A percentile compares a stretch with the other conserved stretches of the same genome.
Evolutionary conservation across 1,140 invertebrate genomes (phyloP).

Genomic region (Drosophila nannoptera): DNA sequence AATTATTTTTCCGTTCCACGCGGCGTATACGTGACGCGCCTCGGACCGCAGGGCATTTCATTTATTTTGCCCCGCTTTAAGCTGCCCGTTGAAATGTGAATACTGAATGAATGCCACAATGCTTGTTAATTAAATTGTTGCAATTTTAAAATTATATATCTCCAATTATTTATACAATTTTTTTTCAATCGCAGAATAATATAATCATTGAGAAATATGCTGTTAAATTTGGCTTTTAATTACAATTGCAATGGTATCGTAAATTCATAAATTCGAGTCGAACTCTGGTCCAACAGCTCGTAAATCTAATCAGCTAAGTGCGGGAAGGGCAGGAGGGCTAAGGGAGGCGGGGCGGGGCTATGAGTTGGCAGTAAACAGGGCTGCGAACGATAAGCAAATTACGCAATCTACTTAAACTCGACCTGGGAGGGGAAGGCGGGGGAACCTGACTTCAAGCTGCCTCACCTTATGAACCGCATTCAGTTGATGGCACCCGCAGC

Average conservation of each 20-base stretch:
- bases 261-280: background rate
- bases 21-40: slow-evolving; percentile 28
- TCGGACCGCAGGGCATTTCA: background rate
- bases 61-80: slow-evolving; percentile 12
- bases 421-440: slow-evolving; percentile 23
- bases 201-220: background rate
- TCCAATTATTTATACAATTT: background rate
- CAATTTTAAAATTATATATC: background rate
- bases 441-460: background rate
- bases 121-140: slow-evolving; percentile 34
- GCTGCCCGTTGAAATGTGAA: slow-evolving; percentile 25
- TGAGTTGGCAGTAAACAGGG: slow-evolving; percentile 30
- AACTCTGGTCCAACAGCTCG: background rate
- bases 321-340: too few species aligned
- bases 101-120: slow-evolving; percentile 17
- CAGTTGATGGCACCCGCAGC: slow-evolving; percentile 56
- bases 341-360: too few species aligned
- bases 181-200: background rate
- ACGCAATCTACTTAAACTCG: slow-evolving; percentile 45
- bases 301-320: slow-evolving; percentile 33
- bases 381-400: slow-evolving; percentile 64
- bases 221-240: too few species aligned
- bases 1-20: slow-evolving; percentile 23
- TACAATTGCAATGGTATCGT: too few species aligned
- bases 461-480: slow-evolving; percentile 48